Evolutionary conservation across 2,113 vertebrate species (phyloP), one percentile per base, ranked within the genome.

Genomic region (Cheilinus undulatus): DNA sequence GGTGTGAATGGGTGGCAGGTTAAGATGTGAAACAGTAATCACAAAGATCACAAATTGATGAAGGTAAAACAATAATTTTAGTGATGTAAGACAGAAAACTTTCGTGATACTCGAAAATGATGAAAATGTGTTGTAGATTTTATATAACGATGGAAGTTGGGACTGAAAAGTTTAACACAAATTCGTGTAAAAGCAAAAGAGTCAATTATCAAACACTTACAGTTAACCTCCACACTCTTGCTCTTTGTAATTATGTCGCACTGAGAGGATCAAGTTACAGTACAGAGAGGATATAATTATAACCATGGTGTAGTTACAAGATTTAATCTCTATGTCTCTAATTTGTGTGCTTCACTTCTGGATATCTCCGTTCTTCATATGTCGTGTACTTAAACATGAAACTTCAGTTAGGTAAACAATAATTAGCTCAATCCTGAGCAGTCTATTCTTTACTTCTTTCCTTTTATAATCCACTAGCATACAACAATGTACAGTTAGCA

Each of bases 331-430:
- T 32, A 58, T 48, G 53, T 59, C 46, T 82, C 54, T 30, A 48
- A 76, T 83, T 83, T 75, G 76, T 32, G 38, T 4, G 1, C 19
- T 38, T 9, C 30, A 68, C 42, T 71, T 43, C 40, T 42, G 28
- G 30, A 57, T 64, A 67, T 27, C 40, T 23, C 5, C 0, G n/a
- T 5, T 12, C 63, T 32, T 69, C 17, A 49, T 15, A 42, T 17
- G 10, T 40, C 38, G 15, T 3, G 38, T 40, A 40, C 28, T 40
- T 40, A 14, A 43, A 32, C 12, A 54, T 46, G 73, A 36, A 40
- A 42, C 19, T 19, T 78, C n/a, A 54, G 52, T 14, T 49, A 23
- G 50, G 69, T 68, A 81, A 82, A 80, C 68, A 74, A 34, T 58
- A 46, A 70, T 82, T 64, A 82, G 13, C 57, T 43, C 22, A 30